Evolutionary conservation across 2,888 invertebrate species (phyloP).

Genomic region (Drepanosiphum platanoidis): DNA sequence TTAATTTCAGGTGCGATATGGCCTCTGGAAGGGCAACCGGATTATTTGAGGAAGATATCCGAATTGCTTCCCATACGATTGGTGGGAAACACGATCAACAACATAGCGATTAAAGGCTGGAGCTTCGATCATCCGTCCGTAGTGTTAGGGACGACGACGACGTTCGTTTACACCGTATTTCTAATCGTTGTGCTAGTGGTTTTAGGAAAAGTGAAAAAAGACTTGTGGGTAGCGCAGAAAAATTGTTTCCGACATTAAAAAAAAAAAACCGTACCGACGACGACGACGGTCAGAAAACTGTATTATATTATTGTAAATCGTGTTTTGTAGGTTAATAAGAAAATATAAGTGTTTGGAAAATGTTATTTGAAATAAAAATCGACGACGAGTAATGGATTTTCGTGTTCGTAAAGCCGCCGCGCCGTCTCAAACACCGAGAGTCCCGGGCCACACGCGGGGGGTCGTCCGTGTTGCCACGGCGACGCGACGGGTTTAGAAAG

Average conservation of each 20-base stretch:
- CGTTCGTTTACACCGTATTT: neutral
- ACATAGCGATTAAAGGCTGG: slow-evolving; percentile 34
- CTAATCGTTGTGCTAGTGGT: slow-evolving; percentile 23
- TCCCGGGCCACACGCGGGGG: no score
- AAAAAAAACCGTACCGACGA: no score
- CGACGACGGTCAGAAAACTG: no score
- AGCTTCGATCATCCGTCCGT: neutral
- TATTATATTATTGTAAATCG: no score
- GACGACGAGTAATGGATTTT: no score
- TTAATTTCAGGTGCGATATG: slow-evolving; percentile 11
- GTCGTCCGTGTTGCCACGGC: no score
- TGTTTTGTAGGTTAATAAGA: no score
- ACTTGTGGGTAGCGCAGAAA: slow-evolving; percentile 16
- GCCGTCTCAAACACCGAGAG: no score
- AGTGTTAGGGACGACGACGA: neutral
- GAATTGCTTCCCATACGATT: slow-evolving; percentile 15
- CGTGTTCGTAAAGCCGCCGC: no score
- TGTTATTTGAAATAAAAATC: no score
- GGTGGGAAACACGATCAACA: slow-evolving; percentile 18
- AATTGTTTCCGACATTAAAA: neutral
- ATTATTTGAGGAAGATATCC: neutral
- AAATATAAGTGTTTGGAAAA: no score
- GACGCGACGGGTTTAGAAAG: no score
- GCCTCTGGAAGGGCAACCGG: slow-evolving; percentile 40
- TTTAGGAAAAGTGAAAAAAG: slow-evolving; percentile 33